Conservation (phyloP, 2,113 vertebrate species). For the Pandion haliaetus region DNA sequence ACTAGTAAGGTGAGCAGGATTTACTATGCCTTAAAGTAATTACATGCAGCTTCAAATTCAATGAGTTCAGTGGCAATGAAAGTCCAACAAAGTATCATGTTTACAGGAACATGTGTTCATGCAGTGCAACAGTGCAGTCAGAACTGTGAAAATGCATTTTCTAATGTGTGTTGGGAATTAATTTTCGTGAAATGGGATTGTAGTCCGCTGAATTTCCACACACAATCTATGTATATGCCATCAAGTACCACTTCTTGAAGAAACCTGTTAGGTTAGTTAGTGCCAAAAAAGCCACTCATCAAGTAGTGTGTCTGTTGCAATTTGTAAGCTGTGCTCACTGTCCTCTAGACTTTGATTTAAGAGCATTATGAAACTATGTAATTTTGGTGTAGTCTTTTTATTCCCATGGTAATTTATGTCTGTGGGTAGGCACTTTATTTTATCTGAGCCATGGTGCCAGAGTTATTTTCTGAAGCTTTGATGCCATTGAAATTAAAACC, state of each 20-base stretch:
- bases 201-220: neutral
- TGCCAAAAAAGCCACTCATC: constrained; percentile 19
- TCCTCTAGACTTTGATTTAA: constrained; percentile 67
- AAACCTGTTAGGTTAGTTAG: constrained; percentile 43
- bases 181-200: neutral
- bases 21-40: constrained; percentile 40
- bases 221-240: neutral
- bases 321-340: neutral
- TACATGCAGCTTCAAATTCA: constrained; percentile 29
- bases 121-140: neutral
- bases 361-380: constrained; percentile 69
- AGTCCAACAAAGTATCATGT: neutral
- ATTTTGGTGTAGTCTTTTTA: constrained; percentile 71
- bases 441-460: constrained; percentile 69
- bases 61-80: neutral
- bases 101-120: neutral
- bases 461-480: constrained; percentile 75
- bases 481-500: constrained; percentile 75
- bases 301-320: constrained; percentile 15
- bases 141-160: constrained; percentile 18
- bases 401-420: constrained; percentile 74
- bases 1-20: constrained; percentile 4
- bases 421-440: constrained; percentile 77
- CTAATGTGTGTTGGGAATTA: neutral
- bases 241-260: neutral